These are phyloP conservation scores for Atlantisia rogersi DNA, from an alignment of 2,113 vertebrate genomes.

Conservation along the genomic window DNA sequence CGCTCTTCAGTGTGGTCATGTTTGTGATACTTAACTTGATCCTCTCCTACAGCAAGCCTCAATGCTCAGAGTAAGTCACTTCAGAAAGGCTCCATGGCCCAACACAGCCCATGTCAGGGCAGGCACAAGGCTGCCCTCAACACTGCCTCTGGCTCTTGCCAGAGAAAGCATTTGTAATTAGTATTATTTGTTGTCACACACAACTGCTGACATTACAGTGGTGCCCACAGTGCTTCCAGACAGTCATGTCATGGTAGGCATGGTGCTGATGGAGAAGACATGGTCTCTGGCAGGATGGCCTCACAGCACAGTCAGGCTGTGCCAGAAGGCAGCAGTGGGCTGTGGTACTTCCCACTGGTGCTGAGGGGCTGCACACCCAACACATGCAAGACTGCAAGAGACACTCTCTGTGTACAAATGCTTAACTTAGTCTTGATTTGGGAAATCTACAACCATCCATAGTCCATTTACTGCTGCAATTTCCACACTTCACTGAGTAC, in stretches of 20 bases:
- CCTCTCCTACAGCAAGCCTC: background rate
- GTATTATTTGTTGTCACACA: background rate
- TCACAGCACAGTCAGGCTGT: background rate
- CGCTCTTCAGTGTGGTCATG: background rate
- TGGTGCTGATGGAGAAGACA: fast-evolving
- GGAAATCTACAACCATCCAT: background rate
- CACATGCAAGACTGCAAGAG: background rate
- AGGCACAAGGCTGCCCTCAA: background rate
- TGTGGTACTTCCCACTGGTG: fast-evolving
- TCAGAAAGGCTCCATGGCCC: background rate
- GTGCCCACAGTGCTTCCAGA: background rate
- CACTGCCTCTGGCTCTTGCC: background rate
- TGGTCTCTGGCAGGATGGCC: fast-evolving
- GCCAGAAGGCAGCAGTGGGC: background rate
- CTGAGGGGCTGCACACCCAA: fast-evolving
- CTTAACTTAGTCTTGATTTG: background rate
- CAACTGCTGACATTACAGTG: background rate
- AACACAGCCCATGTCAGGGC: background rate
- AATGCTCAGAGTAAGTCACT: background rate
- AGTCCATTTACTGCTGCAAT: background rate
- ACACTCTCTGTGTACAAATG: background rate
- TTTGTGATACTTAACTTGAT: background rate
- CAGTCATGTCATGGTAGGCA: too few species aligned
- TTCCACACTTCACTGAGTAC: background rate
- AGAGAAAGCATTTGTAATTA: background rate